These are phyloP conservation scores for Sinocyclocheilus anshuiensis DNA, from an alignment of 2,113 vertebrate genomes.

Conservation along the genomic window DNA sequence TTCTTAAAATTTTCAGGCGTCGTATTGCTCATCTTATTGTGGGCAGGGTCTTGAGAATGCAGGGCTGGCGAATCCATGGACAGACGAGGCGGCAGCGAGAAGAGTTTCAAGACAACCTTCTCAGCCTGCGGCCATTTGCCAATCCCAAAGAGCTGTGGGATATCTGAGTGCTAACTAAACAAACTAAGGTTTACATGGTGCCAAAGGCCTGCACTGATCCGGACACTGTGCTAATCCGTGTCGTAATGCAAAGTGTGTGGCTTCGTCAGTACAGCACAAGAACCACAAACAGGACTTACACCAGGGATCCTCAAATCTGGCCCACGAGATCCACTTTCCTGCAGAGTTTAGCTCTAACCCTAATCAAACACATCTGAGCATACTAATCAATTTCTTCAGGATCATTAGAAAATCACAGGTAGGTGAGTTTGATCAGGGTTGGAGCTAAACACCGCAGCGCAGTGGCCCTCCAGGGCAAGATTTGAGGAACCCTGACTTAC, in stretches of 20 bases:
- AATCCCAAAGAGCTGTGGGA: background rate
- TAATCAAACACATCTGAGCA: no score
- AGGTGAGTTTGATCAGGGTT: no score
- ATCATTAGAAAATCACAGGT: no score
- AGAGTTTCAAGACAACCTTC: constrained; percentile 26
- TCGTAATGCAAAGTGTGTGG: constrained; percentile 66
- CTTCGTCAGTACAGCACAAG: constrained; percentile 74
- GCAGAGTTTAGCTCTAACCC: no score
- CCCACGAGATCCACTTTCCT: no score
- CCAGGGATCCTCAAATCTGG: constrained; percentile 1
- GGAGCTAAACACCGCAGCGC: no score
- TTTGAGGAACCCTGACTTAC: constrained; percentile 25
- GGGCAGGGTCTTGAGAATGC: constrained; percentile 51
- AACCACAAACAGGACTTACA: constrained; percentile 54
- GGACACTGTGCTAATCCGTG: constrained; percentile 64
- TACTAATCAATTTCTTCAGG: no score
- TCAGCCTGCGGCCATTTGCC: background rate
- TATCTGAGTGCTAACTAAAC: constrained; percentile 48
- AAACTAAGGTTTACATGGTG: constrained; percentile 49
- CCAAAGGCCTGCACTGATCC: constrained; percentile 56
- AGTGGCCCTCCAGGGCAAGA: no score
- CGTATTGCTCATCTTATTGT: constrained; percentile 69
- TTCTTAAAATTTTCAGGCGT: constrained; percentile 64
- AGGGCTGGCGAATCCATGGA: constrained; percentile 41
- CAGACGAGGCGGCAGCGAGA: constrained; percentile 28